These are phyloP conservation scores for Drosophila gaucha DNA, from an alignment of 2,888 invertebrate species.

Conservation along the genomic window DNA sequence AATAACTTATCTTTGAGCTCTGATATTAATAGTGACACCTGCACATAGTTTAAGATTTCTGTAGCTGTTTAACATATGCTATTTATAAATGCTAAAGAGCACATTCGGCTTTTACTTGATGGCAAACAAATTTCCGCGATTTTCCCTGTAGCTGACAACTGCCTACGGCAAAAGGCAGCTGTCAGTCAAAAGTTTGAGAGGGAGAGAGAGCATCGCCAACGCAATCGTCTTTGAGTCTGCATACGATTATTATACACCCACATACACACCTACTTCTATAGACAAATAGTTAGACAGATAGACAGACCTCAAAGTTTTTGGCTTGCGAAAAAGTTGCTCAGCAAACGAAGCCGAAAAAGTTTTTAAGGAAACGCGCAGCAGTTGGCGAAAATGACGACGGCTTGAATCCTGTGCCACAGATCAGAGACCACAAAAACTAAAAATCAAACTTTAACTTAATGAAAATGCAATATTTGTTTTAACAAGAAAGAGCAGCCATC, in stretches of 20 bases:
- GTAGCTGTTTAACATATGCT: neutral
- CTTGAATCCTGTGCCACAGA: slow-evolving; percentile 35
- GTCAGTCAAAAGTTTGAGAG: slow-evolving; percentile 49
- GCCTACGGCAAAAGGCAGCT: slow-evolving; percentile 46
- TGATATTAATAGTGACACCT: neutral
- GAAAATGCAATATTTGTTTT: slow-evolving; percentile 61
- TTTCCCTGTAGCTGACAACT: slow-evolving; percentile 48
- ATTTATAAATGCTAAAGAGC: slow-evolving; percentile 11
- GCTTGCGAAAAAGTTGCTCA: slow-evolving; percentile 36
- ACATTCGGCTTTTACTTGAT: slow-evolving; percentile 21
- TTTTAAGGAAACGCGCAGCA: slow-evolving; percentile 48
- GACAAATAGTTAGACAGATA: slow-evolving; percentile 36
- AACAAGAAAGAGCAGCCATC: slow-evolving; percentile 24
- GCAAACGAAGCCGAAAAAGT: slow-evolving; percentile 45
- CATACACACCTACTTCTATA: slow-evolving; percentile 10
- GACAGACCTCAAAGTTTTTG: slow-evolving; percentile 55
- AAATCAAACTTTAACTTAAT: slow-evolving; percentile 64
- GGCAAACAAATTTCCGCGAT: slow-evolving; percentile 36
- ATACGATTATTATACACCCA: slow-evolving; percentile 46
- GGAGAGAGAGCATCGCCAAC: slow-evolving; percentile 11
- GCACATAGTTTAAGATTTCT: neutral
- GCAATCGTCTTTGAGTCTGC: slow-evolving; percentile 32
- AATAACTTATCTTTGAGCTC: neutral
- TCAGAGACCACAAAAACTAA: slow-evolving; percentile 51
- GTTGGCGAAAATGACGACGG: slow-evolving; percentile 14